These are phyloP conservation scores for Urocolius indicus DNA, from an alignment of 2,113 vertebrate genomes.

Conservation along the genomic window DNA sequence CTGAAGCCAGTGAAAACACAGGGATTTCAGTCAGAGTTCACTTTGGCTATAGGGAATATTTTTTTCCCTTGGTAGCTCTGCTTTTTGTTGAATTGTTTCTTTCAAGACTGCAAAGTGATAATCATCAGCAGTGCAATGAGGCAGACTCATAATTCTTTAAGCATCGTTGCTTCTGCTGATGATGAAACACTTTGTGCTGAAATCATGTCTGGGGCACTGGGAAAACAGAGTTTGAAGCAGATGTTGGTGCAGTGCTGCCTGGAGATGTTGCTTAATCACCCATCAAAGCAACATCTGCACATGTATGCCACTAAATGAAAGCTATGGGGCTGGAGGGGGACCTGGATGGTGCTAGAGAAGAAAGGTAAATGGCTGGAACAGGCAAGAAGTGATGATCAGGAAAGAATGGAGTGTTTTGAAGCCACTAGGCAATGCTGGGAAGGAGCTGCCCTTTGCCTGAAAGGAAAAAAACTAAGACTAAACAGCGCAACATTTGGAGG, in stretches of 20 bases:
- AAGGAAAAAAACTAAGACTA: neutral
- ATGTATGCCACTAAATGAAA: accelerated
- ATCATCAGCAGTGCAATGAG: neutral
- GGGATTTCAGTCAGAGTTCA: constrained; percentile 30
- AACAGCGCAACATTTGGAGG: neutral
- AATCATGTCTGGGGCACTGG: neutral
- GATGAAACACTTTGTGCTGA: neutral
- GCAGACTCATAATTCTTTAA: neutral
- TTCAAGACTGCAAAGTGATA: neutral
- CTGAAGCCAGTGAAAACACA: neutral
- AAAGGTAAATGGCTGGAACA: neutral
- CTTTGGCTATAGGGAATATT: neutral
- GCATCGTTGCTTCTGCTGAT: neutral
- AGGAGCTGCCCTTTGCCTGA: neutral
- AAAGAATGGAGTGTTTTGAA: neutral
- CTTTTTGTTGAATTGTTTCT: neutral
- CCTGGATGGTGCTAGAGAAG: neutral
- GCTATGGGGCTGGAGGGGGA: neutral
- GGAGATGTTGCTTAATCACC: neutral
- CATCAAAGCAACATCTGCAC: neutral
- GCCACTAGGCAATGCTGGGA: neutral
- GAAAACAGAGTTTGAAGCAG: neutral
- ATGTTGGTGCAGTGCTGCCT: neutral
- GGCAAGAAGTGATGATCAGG: neutral
- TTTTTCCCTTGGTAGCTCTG: neutral